phyloP scores from a whole-genome alignment of 2,113 vertebrate species.

The Octodon degus region DNA sequence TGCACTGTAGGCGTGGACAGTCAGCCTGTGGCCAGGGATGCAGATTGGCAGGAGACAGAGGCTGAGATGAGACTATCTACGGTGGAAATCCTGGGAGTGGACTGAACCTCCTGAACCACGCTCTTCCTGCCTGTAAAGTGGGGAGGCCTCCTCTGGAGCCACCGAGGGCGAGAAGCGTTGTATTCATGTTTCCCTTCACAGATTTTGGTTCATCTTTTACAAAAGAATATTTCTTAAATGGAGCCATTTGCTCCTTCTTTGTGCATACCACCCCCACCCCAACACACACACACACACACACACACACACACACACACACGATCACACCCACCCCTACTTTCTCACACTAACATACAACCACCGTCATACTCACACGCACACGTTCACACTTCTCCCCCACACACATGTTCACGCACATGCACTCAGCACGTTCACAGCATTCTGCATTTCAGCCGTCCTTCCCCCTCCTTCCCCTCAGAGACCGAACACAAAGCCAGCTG shows the following conservation, averaged over 20 bases:
- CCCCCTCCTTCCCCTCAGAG: background rate
- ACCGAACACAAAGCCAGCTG: background rate
- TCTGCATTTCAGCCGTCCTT: background rate
- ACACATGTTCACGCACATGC: background rate
- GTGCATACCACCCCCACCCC: too few relatives aligned
- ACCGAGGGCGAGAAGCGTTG: accelerated
- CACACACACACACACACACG: background rate
- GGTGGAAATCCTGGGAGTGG: background rate
- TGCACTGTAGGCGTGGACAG: too few relatives aligned
- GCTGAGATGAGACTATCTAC: background rate
- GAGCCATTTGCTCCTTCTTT: background rate
- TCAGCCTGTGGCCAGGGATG: accelerated
- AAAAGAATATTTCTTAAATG: background rate
- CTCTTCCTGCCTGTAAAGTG: background rate
- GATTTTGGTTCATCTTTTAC: background rate
- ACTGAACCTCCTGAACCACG: background rate
- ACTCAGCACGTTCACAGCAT: background rate
- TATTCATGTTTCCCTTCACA: too few relatives aligned
- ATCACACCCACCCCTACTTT: background rate
- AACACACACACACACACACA: background rate
- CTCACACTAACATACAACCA: background rate
- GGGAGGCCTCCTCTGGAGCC: background rate
- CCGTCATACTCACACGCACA: background rate
- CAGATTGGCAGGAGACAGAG: background rate
- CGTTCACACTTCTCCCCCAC: background rate